These are phyloP conservation scores for Paradoxurus hermaphroditus DNA, from an alignment of 2,113 vertebrate genomes.

Conservation along the genomic window DNA sequence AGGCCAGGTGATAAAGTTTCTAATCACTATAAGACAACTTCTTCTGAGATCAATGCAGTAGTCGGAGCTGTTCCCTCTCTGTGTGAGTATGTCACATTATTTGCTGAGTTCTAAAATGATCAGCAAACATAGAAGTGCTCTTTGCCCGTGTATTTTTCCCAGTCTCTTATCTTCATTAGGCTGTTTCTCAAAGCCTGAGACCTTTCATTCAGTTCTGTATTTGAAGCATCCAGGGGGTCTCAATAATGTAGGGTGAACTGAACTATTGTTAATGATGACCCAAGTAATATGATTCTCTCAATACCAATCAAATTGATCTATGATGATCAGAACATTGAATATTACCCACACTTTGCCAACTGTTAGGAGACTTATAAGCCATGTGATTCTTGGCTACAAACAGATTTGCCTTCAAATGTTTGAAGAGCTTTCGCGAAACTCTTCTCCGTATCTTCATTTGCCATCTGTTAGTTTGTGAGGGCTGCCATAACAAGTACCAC, in stretches of 20 bases:
- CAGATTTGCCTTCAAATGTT: background rate
- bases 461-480: background rate
- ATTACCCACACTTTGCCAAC: background rate
- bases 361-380: background rate
- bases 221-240: background rate
- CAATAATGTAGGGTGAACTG: background rate
- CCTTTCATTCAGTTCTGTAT: background rate
- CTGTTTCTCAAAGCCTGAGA: background rate
- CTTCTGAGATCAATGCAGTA: conserved; percentile 83
- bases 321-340: background rate
- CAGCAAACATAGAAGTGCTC: background rate
- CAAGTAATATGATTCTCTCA: background rate
- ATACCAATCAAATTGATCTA: background rate
- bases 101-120: background rate
- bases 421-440: background rate
- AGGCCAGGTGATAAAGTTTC: conserved; percentile 67
- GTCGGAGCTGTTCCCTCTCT: conserved; percentile 67
- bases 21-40: conserved; percentile 83
- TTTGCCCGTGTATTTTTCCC: background rate
- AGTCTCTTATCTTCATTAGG: background rate
- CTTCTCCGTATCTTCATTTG: background rate
- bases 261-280: background rate
- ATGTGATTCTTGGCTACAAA: background rate
- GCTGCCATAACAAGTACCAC: background rate
- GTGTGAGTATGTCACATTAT: conserved; percentile 78